Percentiles rank a stretch among this genome's conserved stretches.
These are phyloP conservation scores for Epinephelus malabaricus DNA, from an alignment of 2,797 vertebrate species.

Conservation along the genomic window DNA sequence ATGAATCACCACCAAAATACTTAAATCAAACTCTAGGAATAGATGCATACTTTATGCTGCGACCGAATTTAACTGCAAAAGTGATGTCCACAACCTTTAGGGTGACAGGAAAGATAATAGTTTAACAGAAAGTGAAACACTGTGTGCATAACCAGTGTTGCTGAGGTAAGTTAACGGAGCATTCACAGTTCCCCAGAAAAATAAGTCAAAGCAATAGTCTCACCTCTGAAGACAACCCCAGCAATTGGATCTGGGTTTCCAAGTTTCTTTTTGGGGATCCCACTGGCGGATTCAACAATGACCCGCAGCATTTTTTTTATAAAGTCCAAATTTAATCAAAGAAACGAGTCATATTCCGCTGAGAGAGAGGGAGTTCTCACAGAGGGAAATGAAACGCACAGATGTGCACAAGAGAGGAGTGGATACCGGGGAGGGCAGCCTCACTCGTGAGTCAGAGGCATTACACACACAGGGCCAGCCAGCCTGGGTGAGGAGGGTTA, in stretches of 20 bases:
- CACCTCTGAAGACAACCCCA: slow-evolving; percentile 93
- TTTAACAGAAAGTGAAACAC: background rate
- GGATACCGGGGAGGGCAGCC: slow-evolving; percentile 8
- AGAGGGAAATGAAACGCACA: slow-evolving; percentile 45
- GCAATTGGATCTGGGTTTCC: slow-evolving; percentile 94
- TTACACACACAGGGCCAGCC: background rate
- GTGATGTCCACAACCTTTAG: background rate
- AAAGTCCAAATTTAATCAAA: slow-evolving; percentile 26
- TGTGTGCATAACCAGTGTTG: background rate
- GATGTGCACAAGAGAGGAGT: slow-evolving; percentile 30
- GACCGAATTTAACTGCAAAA: background rate
- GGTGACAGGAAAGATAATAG: background rate
- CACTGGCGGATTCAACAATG: slow-evolving; percentile 91
- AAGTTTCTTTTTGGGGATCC: slow-evolving; percentile 94
- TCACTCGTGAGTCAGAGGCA: slow-evolving; percentile 50
- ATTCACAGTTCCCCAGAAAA: background rate
- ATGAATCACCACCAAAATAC: slow-evolving; percentile 44
- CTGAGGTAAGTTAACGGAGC: background rate
- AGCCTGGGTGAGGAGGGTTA: background rate
- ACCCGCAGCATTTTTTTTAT: slow-evolving; percentile 91
- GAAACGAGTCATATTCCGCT: slow-evolving; percentile 34
- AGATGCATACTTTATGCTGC: background rate
- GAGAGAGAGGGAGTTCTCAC: background rate
- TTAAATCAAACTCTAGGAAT: background rate
- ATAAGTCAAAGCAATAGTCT: slow-evolving; percentile 63